A percentile compares a stretch with the other conserved stretches of the same genome.
These are phyloP conservation scores for Tetragnatha montana DNA, from an alignment of 2,888 invertebrate species.

Conservation along the genomic window DNA sequence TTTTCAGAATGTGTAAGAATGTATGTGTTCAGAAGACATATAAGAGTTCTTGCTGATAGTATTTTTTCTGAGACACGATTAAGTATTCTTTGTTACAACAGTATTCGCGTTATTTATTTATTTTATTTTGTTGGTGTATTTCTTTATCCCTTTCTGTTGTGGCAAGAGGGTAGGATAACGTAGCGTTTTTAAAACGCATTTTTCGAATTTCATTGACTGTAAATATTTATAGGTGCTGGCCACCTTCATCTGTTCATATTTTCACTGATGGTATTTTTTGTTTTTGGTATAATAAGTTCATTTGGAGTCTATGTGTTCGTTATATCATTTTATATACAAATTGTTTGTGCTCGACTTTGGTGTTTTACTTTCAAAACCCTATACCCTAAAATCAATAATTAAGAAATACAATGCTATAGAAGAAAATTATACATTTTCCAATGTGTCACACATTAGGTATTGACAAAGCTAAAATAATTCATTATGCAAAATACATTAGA, in stretches of 20 bases:
- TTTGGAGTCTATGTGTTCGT: not conserved
- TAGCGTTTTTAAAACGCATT: slow-evolving; percentile 19
- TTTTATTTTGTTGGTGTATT: slow-evolving; percentile 9
- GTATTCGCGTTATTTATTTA: slow-evolving; percentile 33
- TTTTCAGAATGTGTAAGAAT: not conserved
- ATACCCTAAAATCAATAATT: no score
- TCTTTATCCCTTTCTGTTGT: not conserved
- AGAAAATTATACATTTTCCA: no score
- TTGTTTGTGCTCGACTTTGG: not conserved
- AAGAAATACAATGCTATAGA: no score
- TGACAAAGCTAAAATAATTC: no score
- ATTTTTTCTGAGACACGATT: not conserved
- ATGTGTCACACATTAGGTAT: no score
- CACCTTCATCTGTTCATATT: slow-evolving; percentile 16
- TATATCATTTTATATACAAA: not conserved
- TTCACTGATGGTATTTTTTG: slow-evolving; percentile 1
- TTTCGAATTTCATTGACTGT: slow-evolving; percentile 29
- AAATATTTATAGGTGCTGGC: slow-evolving; percentile 48
- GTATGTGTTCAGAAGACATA: not conserved
- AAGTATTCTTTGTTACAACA: not conserved
- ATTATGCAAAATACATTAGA: no score
- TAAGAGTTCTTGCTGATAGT: not conserved
- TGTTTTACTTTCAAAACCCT: not conserved
- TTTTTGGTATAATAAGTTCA: not conserved
- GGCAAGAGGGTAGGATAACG: not conserved